Evolutionary conservation across 2,113 vertebrate genomes (phyloP), one percentile per base, ranked within the genome.

Genomic region (Sylvia atricapilla): DNA sequence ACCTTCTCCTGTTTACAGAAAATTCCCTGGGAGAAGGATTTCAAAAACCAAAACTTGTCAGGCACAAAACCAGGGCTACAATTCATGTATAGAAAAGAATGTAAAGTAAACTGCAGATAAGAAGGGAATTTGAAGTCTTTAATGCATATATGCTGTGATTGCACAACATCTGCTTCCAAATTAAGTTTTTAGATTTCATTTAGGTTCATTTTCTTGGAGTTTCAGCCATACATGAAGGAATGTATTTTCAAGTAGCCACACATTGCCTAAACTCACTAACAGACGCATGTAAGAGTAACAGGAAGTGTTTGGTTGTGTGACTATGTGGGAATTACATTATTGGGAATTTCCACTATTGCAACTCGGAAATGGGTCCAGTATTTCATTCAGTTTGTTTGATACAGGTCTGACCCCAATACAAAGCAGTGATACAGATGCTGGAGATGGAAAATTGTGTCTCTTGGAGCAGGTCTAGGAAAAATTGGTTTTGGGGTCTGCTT

Each of bases 351-450:
- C 30, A 35, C 12, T 73, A 46, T 7, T 22, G 3, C 12, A 80
- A n/a, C 50, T 69, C 41, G 15, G 33, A 72, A 89, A 47, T 43
- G 4, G 20, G 77, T 81, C 33, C 15, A 31, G 31, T 21, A 67
- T 37, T 83, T 69, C 0, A 33, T 66, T 78, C 37, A 70, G 30
- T 33, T 19, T 0, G 0, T n/a, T 8, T 21, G 23, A 76, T 27
- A 27, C 30, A 55, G 7, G 3, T 64, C 27, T 91, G 80, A 93
- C 1, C 5, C 46, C 59, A 66, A 21, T 13, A 84, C 3, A 60
- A 53, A 86, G 16, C 19, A 86, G 68, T 6, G 73, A 58, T 24
- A 27, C 16, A 77, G 30, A 47, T 80, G 33, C 30, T 81, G 59
- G 55, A 77, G 9, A 5, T n/a, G 10, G 39, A 39, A 75, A 78